phyloP scores from a whole-genome alignment of 2,113 vertebrate genomes.

The Perognathus longimembris region DNA sequence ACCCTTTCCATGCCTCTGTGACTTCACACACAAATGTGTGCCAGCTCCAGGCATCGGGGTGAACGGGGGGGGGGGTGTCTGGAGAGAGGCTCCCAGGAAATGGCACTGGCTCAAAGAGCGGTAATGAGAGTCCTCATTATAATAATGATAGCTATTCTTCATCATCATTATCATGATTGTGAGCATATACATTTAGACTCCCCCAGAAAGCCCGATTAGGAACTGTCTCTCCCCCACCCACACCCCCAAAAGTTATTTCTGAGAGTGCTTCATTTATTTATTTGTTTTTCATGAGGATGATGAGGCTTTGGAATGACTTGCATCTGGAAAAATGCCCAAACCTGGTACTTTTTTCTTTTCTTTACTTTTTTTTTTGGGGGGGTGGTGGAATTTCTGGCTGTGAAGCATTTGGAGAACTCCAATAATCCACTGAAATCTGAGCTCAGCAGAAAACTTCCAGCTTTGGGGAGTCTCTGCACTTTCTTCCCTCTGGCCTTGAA shows the following conservation, averaged over 20 bases:
- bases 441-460: neutral
- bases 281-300: neutral
- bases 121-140: neutral
- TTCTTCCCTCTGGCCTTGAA: neutral
- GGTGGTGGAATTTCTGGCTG: neutral
- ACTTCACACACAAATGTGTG: neutral
- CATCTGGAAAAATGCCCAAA: neutral
- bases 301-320: neutral
- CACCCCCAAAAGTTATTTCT: constrained; percentile 7
- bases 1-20: neutral
- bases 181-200: neutral
- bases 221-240: neutral
- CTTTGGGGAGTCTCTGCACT: neutral
- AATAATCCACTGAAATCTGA: neutral
- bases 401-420: neutral
- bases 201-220: neutral
- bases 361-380: too few relatives aligned
- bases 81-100: neutral
- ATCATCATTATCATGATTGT: neutral
- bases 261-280: neutral
- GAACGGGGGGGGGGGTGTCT: neutral
- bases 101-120: neutral
- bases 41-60: neutral
- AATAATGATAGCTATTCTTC: neutral
- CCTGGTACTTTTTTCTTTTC: neutral